phyloP scores from a whole-genome alignment of 2,113 vertebrate species.

The Paramisgurnus dabryanus region DNA sequence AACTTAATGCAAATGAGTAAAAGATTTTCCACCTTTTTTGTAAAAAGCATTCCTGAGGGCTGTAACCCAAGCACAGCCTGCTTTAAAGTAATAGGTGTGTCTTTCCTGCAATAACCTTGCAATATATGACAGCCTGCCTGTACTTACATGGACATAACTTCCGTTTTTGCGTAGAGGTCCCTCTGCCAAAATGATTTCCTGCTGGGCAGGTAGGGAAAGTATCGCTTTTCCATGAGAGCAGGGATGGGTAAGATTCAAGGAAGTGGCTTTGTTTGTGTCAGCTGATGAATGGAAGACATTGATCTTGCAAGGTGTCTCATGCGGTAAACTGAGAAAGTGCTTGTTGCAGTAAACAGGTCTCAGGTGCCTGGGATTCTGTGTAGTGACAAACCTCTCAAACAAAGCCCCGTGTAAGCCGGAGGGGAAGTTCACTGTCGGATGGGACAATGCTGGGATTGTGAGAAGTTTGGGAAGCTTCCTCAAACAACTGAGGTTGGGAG shows the following conservation, averaged over 20 bases:
- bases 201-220: slow-evolving; percentile 15
- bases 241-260: slow-evolving; percentile 12
- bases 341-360: slow-evolving; percentile 6
- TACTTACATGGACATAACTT: slow-evolving; percentile 34
- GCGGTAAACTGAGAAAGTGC: slow-evolving; percentile 39
- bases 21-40: background rate
- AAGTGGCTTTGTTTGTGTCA: background rate
- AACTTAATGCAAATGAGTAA: background rate
- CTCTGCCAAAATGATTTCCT: slow-evolving; percentile 6
- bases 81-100: background rate
- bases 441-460: slow-evolving; percentile 37
- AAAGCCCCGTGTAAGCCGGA: slow-evolving; percentile 7
- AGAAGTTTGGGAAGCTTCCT: slow-evolving; percentile 33
- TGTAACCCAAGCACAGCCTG: background rate
- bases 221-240: background rate
- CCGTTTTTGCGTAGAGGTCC: slow-evolving; percentile 2
- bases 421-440: slow-evolving; percentile 21
- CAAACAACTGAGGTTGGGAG: background rate
- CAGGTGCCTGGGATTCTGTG: slow-evolving; percentile 19
- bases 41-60: background rate
- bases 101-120: background rate
- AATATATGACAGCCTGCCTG: background rate
- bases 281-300: slow-evolving; percentile 39
- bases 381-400: slow-evolving; percentile 12
- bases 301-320: slow-evolving; percentile 12